A percentile compares a stretch with the other conserved stretches of the same genome.
phyloP scores from a whole-genome alignment of 2,797 vertebrate species.

The Jordanella pulchra region DNA sequence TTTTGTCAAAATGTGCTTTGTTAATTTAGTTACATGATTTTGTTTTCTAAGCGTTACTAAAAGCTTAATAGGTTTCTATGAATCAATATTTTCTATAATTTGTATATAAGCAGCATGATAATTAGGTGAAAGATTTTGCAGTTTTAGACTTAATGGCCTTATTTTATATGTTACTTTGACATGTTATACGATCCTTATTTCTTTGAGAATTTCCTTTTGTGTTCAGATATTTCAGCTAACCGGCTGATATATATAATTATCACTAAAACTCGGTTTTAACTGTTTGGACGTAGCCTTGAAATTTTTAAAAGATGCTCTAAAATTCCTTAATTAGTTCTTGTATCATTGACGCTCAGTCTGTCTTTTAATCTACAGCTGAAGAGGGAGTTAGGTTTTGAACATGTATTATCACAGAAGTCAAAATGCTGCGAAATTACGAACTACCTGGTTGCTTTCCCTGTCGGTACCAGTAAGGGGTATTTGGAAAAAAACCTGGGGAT shows the following conservation, averaged over 20 bases:
- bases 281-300: conserved; percentile 36
- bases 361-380: conserved; percentile 19
- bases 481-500: conserved; percentile 51
- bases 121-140: background rate
- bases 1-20: background rate
- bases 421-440: conserved; percentile 41
- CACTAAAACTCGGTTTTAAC: conserved; percentile 30
- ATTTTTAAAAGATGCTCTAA: conserved; percentile 72
- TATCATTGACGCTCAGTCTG: conserved; percentile 66
- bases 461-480: conserved; percentile 52
- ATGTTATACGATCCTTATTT: conserved; percentile 12
- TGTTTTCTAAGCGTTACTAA: background rate
- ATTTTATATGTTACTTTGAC: conserved; percentile 5
- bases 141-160: background rate
- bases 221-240: conserved; percentile 31
- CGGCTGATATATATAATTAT: conserved; percentile 26
- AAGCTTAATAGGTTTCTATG: background rate
- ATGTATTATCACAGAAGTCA: conserved; percentile 49
- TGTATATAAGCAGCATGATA: background rate
- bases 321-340: conserved; percentile 76
- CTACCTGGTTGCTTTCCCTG: conserved; percentile 43
- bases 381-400: conserved; percentile 36
- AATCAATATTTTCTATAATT: background rate
- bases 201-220: conserved; percentile 22
- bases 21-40: background rate